Evolutionary conservation across 37 sponge, comb jelly and placozoan species (phyloP).

Genomic region (Beroe forskalii): DNA sequence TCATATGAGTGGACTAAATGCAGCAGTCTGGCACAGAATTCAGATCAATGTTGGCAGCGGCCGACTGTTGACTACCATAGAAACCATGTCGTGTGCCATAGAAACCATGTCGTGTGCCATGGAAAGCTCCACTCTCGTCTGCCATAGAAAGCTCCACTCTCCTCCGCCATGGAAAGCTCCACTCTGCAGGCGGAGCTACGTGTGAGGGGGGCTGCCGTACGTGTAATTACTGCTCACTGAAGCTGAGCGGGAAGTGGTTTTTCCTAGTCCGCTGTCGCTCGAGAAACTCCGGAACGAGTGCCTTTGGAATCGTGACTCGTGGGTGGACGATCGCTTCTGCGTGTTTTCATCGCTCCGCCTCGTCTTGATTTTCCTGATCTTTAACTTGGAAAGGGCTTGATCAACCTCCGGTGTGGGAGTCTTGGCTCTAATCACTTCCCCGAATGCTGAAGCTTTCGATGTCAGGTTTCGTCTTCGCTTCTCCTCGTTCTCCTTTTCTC

Average conservation of each 20-base stretch:
- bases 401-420: neutral
- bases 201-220: neutral
- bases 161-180: too few relatives aligned
- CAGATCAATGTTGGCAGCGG: too few relatives aligned
- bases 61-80: too few relatives aligned
- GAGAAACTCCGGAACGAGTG: neutral
- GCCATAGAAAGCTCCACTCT: too few relatives aligned
- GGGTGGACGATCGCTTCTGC: neutral
- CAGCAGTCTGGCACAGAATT: too few relatives aligned
- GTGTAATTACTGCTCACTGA: neutral
- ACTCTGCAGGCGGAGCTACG: too few relatives aligned
- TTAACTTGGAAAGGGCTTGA: neutral
- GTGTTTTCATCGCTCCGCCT: neutral
- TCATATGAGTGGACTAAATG: too few relatives aligned
- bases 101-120: too few relatives aligned
- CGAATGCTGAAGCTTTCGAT: slow-evolving; percentile 40
- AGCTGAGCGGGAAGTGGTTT: neutral
- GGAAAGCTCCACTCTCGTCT: too few relatives aligned
- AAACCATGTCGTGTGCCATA: too few relatives aligned
- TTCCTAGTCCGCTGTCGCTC: neutral
- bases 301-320: neutral
- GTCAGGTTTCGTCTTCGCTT: neutral
- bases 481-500: neutral
- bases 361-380: slow-evolving; percentile 37
- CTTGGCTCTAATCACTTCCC: slow-evolving; percentile 2